Evolutionary conservation across 1,140 invertebrate species (phyloP).

Genomic region (Caenorhabditis elegans): WBcel235 BX284606.5:10824501-10825000

Average conservation of each 20-base stretch:
- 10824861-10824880: no score
- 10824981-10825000: neutral
- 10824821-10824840: conserved; percentile 34
- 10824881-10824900: no score
- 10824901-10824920: conserved; percentile 46
- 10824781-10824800: conserved; percentile 54
- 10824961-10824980: conserved; percentile 37
- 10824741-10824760: neutral
- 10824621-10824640: conserved; percentile 56
- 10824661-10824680: conserved; percentile 75
- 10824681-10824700: conserved; percentile 70
- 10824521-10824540: neutral
- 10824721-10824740: no score
- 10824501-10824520: neutral
- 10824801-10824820: conserved; percentile 48
- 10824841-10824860: conserved; percentile 34
- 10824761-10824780: conserved; percentile 60
- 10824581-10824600: conserved; percentile 75
- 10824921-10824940: conserved; percentile 52
- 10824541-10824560: conserved; percentile 48
- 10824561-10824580: conserved; percentile 63
- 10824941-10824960: conserved; percentile 41
- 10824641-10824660: conserved; percentile 74
- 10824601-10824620: conserved; percentile 72
- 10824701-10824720: neutral